These are phyloP conservation scores for Capreolus pygargus DNA, from an alignment of 2,113 vertebrate genomes.

Conservation along the genomic window DNA sequence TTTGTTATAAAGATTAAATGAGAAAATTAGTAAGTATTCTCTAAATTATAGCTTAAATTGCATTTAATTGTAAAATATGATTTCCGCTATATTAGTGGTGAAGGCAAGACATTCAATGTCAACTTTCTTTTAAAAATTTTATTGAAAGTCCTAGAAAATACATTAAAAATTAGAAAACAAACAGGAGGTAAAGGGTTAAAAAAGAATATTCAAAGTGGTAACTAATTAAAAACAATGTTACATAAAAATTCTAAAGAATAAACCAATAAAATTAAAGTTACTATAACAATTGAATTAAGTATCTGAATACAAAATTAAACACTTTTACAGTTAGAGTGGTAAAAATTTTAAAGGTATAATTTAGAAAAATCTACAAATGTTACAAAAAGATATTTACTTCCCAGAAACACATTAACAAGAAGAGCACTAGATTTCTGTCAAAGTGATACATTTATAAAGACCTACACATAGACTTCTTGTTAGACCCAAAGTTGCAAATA, in stretches of 20 bases:
- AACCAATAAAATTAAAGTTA: neutral
- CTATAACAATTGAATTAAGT: neutral
- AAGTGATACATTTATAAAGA: neutral
- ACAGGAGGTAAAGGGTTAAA: neutral
- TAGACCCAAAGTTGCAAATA: neutral
- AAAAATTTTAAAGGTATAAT: neutral
- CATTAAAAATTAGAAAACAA: conserved; percentile 11
- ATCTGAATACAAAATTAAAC: neutral
- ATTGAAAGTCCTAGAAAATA: neutral
- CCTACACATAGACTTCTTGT: neutral
- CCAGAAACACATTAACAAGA: neutral
- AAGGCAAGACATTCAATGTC: neutral
- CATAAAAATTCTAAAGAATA: neutral
- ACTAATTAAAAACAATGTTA: neutral
- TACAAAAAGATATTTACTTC: neutral
- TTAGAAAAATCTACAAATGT: neutral
- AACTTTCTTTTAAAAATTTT: neutral
- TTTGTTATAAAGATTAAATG: neutral
- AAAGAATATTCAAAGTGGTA: neutral
- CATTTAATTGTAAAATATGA: neutral
- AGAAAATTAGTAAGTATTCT: neutral
- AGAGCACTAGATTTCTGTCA: neutral
- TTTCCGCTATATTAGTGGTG: neutral
- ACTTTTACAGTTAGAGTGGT: neutral
- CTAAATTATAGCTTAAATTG: neutral